Evolutionary conservation across 2,113 vertebrate species (phyloP).

Genomic region (Macquaria australasica): DNA sequence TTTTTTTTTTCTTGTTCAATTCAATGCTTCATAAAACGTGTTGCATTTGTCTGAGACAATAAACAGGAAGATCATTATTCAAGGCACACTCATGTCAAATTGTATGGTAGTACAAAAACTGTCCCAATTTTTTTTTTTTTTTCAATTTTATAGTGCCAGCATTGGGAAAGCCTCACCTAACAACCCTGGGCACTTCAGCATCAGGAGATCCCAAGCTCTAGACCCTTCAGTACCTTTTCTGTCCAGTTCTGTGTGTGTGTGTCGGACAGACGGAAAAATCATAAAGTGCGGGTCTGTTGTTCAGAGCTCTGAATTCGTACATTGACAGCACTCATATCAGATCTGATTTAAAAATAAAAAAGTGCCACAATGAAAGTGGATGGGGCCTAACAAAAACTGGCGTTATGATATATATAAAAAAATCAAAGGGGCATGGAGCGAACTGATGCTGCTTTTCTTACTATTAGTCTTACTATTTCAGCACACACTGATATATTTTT

Average conservation of each 20-base stretch:
- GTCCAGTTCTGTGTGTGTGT: conserved; percentile 48
- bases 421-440: conserved; percentile 22
- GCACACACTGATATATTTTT: conserved; percentile 66
- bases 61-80: conserved; percentile 98
- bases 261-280: conserved; percentile 68
- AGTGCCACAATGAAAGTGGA: conserved; percentile 52
- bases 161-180: conserved; percentile 94
- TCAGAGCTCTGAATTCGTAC: conserved; percentile 78
- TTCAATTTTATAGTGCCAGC: conserved; percentile 92
- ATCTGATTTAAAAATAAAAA: conserved; percentile 43
- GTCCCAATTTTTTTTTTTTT: conserved; percentile 80
- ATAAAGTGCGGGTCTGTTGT: conserved; percentile 94
- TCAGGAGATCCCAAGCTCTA: conserved; percentile 91
- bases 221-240: conserved; percentile 82
- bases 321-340: conserved; percentile 48
- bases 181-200: conserved; percentile 91
- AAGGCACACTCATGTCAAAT: conserved; percentile 99
- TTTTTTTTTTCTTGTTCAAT: conserved; percentile 79
- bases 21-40: conserved; percentile 89
- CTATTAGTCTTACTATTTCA: conserved; percentile 71
- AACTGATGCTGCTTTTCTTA: conserved; percentile 38
- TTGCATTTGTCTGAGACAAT: conserved; percentile 97
- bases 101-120: conserved; percentile 95
- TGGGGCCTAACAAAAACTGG: conserved; percentile 29
- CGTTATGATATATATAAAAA: conserved; percentile 22